Evolutionary conservation across 2,888 invertebrate genomes (phyloP).

Genomic region (Tribolium freemani): DNA sequence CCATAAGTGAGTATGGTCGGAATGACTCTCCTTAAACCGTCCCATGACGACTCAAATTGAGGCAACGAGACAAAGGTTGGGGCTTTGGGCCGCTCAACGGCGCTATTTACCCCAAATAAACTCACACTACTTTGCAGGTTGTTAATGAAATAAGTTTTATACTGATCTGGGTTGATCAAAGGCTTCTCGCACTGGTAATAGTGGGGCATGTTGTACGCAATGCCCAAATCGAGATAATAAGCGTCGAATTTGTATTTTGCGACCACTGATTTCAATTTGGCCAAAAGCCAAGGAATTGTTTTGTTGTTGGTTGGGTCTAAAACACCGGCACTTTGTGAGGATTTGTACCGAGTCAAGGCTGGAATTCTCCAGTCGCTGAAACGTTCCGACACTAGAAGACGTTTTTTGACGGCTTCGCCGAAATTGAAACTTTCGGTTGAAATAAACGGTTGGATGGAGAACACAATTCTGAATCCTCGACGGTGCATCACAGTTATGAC

Average conservation of each 20-base stretch:
- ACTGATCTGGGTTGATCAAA: conserved; percentile 85
- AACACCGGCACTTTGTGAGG: conserved; percentile 84
- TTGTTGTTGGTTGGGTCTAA: conserved; percentile 89
- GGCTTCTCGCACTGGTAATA: conserved; percentile 84
- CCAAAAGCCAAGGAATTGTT: conserved; percentile 83
- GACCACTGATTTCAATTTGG: conserved; percentile 79
- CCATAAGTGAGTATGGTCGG: conserved; percentile 91
- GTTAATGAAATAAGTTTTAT: conserved; percentile 80
- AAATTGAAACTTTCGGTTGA: conserved; percentile 89
- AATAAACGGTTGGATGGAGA: conserved; percentile 92
- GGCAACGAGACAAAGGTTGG: conserved; percentile 90
- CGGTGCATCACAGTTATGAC: conserved; percentile 86
- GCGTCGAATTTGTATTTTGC: conserved; percentile 86
- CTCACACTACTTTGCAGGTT: conserved; percentile 75
- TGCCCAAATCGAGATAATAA: conserved; percentile 86
- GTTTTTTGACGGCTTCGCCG: conserved; percentile 81
- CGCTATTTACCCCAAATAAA: conserved; percentile 87
- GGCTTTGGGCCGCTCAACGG: conserved; percentile 83
- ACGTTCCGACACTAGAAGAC: conserved; percentile 84
- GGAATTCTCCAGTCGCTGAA: conserved; percentile 85
- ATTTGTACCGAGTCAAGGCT: conserved; percentile 86
- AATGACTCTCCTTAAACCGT: conserved; percentile 78
- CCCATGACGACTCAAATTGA: conserved; percentile 91
- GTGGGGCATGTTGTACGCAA: conserved; percentile 88
- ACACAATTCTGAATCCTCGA: conserved; percentile 87